These are phyloP conservation scores for Leptobrachium ailaonicum DNA, from an alignment of 2,113 vertebrate genomes.

Conservation along the genomic window DNA sequence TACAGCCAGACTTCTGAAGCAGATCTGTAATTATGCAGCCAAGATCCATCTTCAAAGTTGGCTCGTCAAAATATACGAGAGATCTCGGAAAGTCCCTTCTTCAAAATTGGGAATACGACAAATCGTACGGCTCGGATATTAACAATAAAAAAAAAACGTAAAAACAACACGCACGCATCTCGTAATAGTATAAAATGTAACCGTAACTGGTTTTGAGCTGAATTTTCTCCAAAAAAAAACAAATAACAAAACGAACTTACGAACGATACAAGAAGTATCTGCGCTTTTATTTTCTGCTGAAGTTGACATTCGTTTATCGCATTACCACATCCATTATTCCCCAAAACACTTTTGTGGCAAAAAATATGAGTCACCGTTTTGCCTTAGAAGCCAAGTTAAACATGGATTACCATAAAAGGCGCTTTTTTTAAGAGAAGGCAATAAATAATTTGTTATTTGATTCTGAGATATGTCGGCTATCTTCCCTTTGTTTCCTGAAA, in stretches of 20 bases:
- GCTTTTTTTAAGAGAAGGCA: constrained; percentile 1
- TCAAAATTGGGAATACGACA: neutral
- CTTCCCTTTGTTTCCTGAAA: neutral
- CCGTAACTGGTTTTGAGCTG: no score
- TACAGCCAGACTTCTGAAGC: constrained; percentile 16
- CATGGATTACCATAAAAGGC: constrained; percentile 40
- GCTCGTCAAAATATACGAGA: neutral
- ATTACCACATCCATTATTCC: constrained; percentile 2
- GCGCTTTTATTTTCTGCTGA: no score
- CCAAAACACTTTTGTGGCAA: constrained; percentile 12
- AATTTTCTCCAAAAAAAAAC: neutral
- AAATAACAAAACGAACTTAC: neutral
- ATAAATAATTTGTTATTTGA: constrained; percentile 23
- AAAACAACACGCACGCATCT: no score
- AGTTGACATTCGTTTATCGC: no score
- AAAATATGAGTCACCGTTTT: constrained; percentile 29
- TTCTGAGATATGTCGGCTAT: constrained; percentile 1
- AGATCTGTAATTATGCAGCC: constrained; percentile 31
- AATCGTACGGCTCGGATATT: neutral
- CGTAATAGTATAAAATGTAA: no score
- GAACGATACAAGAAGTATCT: neutral
- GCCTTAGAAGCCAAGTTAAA: constrained; percentile 13
- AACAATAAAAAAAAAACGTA: neutral
- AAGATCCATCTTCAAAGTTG: neutral
- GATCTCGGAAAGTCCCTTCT: constrained; percentile 29